Base-by-base conservation (phyloP, 2,888 invertebrate genomes). In the Cerceris ruficornis region DNA sequence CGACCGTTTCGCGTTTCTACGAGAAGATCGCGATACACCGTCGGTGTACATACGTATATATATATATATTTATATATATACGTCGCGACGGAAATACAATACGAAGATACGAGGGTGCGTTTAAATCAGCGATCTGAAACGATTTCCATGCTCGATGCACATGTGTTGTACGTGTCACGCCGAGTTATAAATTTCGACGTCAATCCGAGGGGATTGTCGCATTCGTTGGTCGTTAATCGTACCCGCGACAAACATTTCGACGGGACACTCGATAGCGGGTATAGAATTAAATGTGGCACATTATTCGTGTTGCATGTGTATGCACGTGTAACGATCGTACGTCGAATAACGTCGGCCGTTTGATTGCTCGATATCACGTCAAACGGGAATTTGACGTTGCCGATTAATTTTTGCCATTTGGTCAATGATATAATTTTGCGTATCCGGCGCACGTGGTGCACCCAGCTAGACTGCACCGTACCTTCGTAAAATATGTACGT, bases 111-210 rank as follows among this genome's bases (percentile, higher is more conserved):
- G 46, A 61, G 60, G 65, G 50, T 55, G 66, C 39, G 52, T 28
- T 28, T 28, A 43, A 46, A 57, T 57, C 65, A 65, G 64, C 50
- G 46, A 46, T 60, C 41, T 17, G 17, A 50, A 17, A 52, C 11
- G 50, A 61, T 58, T 73, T 58, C 11, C 66, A 67, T 75, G 77
- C 60, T 49, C 73, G 65, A 50, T 76, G 68, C 68, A 60, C 42
- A 67, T 41, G 58, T 11, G 17, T 28, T 13, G 46, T 50, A 64
- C 54, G 42, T 50, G 13, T 69, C 11, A 14, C 15, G 17, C 13
- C 17, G 11, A 39, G 17, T 5, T 46, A 52, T 58, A 49, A 52
- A 5, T 42, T 49, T 50, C 11, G n/a, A 50, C 39, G 62, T 46
- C 42, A 52, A 65, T 72, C 58, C 9, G 28, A 13, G 43, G 55